Base-by-base conservation (phyloP, 1,140 invertebrate genomes). In the Heliconius nattereri region DNA sequence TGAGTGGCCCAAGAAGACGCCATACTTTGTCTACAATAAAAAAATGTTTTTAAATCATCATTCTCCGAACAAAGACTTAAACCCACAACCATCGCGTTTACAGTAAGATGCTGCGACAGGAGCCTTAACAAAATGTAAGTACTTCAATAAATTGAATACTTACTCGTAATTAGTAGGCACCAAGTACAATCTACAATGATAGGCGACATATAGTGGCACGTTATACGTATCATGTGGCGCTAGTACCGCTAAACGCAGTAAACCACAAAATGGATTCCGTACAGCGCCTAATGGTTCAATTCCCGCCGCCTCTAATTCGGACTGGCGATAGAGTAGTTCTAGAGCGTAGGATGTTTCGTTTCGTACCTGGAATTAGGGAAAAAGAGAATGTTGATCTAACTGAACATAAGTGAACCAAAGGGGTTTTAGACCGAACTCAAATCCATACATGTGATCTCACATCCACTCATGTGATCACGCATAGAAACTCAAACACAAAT, bases 311-410 rank as follows among this genome's bases (percentile, higher is more conserved):
- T 97, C 96, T 29, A 97, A 89, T 35, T 96, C 95, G 13, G 54
- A 95, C 72, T 96, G 97, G 82, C 97, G 96, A 89, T 97, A 97
- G 84, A 96, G 96, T 54, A 98, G 90, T 76, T 97, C 97, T 29
- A 98, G 90, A 0, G 97, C 95, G 84, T 97, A 96, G 2, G 96
- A 96, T 8, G 97, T 97, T 87, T 97, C 97, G 92, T 98, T 98
- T 85, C 96, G 92, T 57, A 98, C 95, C 97, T 98, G 54, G 9
- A 66, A 66, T 29, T 23, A 23, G 57, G 9, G 11, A 26, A 23
- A 60, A 26, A 11, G n/a, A 13, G 2, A 23, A 23, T 60, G 7
- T 54, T 23, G 57, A 3, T 7, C 23, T 60, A 45, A 45, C 13
- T 16, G 3, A 45, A 45, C 11, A 45, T 45, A 45, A 45, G 11